Conservation (phyloP, 2,888 invertebrate species). For the Mechanitis mazaeus region DNA sequence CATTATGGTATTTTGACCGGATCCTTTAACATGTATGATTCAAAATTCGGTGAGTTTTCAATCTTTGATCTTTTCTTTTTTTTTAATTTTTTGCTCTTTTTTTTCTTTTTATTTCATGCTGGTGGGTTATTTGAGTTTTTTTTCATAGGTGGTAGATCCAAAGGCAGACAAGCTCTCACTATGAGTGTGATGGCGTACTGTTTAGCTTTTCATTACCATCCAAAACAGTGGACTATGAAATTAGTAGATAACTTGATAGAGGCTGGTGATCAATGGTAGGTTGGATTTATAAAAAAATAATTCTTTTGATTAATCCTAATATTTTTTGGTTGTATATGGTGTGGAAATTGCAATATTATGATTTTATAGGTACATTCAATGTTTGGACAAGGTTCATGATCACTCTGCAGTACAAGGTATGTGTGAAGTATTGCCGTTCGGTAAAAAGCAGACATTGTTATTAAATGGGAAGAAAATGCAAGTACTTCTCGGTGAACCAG, state of each 20-base stretch:
- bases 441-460: slow-evolving; percentile 60
- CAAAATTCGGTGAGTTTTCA: slow-evolving; percentile 52
- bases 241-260: slow-evolving; percentile 77
- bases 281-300: slow-evolving; percentile 11
- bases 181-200: slow-evolving; percentile 78
- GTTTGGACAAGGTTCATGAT: slow-evolving; percentile 64
- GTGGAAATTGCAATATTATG: too few species aligned
- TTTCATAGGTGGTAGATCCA: slow-evolving; percentile 49
- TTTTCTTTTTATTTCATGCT: too few species aligned
- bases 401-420: slow-evolving; percentile 68
- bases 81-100: not conserved
- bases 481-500: slow-evolving; percentile 61
- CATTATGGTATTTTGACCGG: slow-evolving; percentile 66
- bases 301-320: not conserved
- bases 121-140: not conserved
- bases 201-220: slow-evolving; percentile 75
- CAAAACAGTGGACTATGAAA: slow-evolving; percentile 78
- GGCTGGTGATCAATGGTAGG: slow-evolving; percentile 71
- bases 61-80: not conserved
- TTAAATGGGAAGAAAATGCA: slow-evolving; percentile 65
- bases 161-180: slow-evolving; percentile 73
- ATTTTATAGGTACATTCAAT: slow-evolving; percentile 55
- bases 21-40: slow-evolving; percentile 63
- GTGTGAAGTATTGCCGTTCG: slow-evolving; percentile 66
- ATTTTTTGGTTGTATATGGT: too few species aligned